Base-by-base conservation (phyloP, 2,113 vertebrate species). In the Plotosus lineatus region DNA sequence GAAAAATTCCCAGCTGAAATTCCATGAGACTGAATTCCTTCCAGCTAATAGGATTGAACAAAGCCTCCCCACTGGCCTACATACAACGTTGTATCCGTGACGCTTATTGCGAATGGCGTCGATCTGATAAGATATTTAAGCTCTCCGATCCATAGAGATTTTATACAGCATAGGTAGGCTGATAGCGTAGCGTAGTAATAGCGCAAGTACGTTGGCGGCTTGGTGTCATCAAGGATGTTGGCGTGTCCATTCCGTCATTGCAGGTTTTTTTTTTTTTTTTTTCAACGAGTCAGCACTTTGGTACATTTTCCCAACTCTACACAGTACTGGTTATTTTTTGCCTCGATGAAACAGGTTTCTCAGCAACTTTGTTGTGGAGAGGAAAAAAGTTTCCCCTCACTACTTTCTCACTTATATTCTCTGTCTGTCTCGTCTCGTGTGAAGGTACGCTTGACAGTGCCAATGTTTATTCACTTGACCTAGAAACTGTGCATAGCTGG, bases 121-220 rank as follows among this genome's bases (percentile, higher is more conserved):
- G 90, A 92, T 94, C 92, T 91, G 90, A 91, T 89, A 86, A 88
- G 89, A 90, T 89, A 90, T 92, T 91, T 91, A 93, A 93, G 90
- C 91, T 88, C 82, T 84, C 88, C 88, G 90, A 92, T 91, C 91
- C 86, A 23, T 72, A 83, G 28, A 60, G 87, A 81, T 85, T 91
- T 90, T 86, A 46, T 46, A 61, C 55, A 33, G 48, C 69, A 50
- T 56, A 44, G 17, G 79, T 33, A 82, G 40, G 76, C 78, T 75
- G 82, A 68, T 82, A 28, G 69, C n/a, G 11, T 53, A 51, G 75
- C 85, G 88, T 83, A 75, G 85, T n/a, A 85, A 82, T 82, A 83
- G 66, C 17, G 83, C 48, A 85, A 86, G 89, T 88, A 90, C 89
- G 89, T 86, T 87, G 23, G 88, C 75, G 61, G 84, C 78, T 80